Evolutionary conservation across 2,113 vertebrate species (phyloP).

Genomic region (Megaceryle torquata): DNA sequence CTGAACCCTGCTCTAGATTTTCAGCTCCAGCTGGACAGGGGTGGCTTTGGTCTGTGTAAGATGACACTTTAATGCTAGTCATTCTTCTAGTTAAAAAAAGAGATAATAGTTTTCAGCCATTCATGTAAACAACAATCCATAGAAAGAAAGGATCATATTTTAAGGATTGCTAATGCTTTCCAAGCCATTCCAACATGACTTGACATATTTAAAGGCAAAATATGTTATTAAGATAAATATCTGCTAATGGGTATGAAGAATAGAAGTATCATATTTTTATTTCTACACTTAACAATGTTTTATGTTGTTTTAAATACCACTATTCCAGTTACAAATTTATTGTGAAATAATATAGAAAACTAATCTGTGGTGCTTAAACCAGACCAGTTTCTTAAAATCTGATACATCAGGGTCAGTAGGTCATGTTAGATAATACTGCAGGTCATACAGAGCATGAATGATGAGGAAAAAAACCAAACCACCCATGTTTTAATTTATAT

Average conservation of each 20-base stretch:
- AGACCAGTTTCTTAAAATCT: background rate
- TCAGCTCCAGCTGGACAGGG: background rate
- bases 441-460: background rate
- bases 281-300: background rate
- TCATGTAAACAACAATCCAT: background rate
- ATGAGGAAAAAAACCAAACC: rapidly evolving
- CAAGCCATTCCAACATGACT: background rate
- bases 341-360: background rate
- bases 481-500: background rate
- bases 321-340: background rate
- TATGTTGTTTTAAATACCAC: background rate
- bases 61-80: background rate
- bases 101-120: background rate
- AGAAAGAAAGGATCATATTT: background rate
- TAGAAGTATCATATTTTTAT: background rate
- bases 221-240: background rate
- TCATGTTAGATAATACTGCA: background rate
- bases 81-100: background rate
- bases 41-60: background rate
- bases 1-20: background rate
- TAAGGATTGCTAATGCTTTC: background rate
- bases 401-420: background rate
- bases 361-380: background rate
- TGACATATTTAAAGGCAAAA: background rate
- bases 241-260: background rate